phyloP scores from a whole-genome alignment of 2,888 invertebrate genomes.

The Hydrotaea cyrtoneurina region DNA sequence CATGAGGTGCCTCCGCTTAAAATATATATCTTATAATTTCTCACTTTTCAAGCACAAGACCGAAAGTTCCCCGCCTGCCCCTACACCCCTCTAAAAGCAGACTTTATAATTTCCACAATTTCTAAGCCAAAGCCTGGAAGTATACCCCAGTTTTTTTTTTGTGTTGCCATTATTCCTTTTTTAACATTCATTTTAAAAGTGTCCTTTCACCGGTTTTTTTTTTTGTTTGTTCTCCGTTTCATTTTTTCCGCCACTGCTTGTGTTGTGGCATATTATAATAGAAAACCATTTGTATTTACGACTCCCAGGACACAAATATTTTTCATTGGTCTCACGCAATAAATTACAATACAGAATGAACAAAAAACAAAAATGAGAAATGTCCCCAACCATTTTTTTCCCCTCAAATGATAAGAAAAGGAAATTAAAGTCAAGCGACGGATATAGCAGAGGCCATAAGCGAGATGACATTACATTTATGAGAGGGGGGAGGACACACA shows the following conservation, averaged over 20 bases:
- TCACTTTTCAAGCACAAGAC: too few species aligned
- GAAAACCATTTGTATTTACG: conserved; percentile 58
- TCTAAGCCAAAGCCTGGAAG: too few species aligned
- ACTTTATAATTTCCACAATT: too few species aligned
- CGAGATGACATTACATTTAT: background rate
- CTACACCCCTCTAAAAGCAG: too few species aligned
- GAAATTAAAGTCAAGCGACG: conserved; percentile 21
- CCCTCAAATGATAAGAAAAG: conserved; percentile 34
- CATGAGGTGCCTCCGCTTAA: too few species aligned
- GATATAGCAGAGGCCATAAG: background rate
- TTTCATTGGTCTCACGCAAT: conserved; percentile 48
- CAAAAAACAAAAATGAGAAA: too few species aligned
- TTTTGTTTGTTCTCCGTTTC: background rate
- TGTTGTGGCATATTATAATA: conserved; percentile 10
- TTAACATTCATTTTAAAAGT: background rate
- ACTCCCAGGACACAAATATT: conserved; percentile 48
- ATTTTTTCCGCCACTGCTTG: background rate
- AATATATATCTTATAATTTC: too few species aligned
- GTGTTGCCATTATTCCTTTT: background rate
- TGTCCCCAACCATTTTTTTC: too few species aligned
- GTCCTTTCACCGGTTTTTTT: background rate
- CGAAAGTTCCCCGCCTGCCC: too few species aligned
- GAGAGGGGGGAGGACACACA: background rate
- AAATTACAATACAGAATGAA: conserved; percentile 34
- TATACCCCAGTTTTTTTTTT: background rate